These are phyloP conservation scores for Pyrochroa serraticornis DNA, from an alignment of 2,888 invertebrate genomes.

Conservation along the genomic window DNA sequence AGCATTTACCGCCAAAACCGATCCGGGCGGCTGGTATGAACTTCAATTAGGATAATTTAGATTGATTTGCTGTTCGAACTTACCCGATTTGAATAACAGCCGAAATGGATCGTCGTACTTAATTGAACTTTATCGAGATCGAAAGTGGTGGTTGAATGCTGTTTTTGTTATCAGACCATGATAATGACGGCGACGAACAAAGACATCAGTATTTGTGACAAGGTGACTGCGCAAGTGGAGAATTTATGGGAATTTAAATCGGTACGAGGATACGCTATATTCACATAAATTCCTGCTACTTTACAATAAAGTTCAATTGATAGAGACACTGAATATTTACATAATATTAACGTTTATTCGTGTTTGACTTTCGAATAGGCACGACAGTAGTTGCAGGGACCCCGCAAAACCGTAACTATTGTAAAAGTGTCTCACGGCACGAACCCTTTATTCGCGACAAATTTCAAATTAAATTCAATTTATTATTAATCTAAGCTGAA, in stretches of 20 bases:
- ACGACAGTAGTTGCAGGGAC: neutral
- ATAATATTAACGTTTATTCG: conserved; percentile 31
- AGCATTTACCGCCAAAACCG: conserved; percentile 34
- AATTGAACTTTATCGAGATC: too few species aligned
- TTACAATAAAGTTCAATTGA: conserved; percentile 36
- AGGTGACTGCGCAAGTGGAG: conserved; percentile 45
- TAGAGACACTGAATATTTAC: conserved; percentile 30
- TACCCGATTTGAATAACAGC: conserved; percentile 18
- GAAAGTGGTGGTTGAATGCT: too few species aligned
- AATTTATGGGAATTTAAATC: conserved; percentile 48
- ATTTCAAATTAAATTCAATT: too few species aligned
- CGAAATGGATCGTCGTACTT: neutral
- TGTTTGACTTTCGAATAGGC: conserved; percentile 29
- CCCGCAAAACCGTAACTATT: too few species aligned
- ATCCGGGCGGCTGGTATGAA: conserved; percentile 26
- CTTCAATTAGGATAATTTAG: conserved; percentile 38
- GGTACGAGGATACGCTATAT: conserved; percentile 50
- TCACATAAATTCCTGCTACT: conserved; percentile 42
- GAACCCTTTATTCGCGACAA: too few species aligned
- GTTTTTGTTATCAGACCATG: neutral
- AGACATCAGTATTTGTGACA: conserved; percentile 55
- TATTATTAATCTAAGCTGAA: too few species aligned
- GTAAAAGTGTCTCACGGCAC: too few species aligned
- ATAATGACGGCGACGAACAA: conserved; percentile 42
- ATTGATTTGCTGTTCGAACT: conserved; percentile 33